Conservation (phyloP, 30 jellyfish, hydroid and myxozoan species). For the Catostylus mosaicus region DNA sequence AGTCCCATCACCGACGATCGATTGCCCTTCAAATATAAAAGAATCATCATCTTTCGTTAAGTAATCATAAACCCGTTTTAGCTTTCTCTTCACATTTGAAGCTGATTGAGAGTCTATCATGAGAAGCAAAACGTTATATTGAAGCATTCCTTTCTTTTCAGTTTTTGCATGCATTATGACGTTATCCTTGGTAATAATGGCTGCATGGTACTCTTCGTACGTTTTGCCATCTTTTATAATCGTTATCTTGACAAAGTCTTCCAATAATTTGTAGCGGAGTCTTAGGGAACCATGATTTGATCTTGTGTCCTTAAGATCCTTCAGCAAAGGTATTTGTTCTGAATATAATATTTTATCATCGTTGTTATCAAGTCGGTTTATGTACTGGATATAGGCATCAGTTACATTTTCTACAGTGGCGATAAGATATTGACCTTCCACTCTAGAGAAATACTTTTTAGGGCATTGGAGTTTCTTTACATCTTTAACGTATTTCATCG, state of each 20-base stretch:
- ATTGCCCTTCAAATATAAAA: slow-evolving; percentile 63
- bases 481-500: slow-evolving; percentile 26
- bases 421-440: slow-evolving; percentile 28
- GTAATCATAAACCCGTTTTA: slow-evolving; percentile 46
- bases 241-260: slow-evolving; percentile 32
- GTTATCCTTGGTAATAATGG: slow-evolving; percentile 1
- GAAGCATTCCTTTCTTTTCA: not conserved
- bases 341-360: slow-evolving; percentile 39
- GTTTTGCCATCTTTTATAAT: slow-evolving; percentile 14
- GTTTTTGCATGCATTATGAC: slow-evolving; percentile 7
- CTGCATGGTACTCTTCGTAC: slow-evolving; percentile 60
- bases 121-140: slow-evolving; percentile 55
- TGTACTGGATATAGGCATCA: slow-evolving; percentile 50
- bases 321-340: not conserved
- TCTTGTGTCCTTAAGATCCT: not conserved
- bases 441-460: slow-evolving; percentile 27
- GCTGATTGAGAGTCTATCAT: slow-evolving; percentile 82
- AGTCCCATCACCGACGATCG: slow-evolving; percentile 95
- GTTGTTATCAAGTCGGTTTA: slow-evolving; percentile 53
- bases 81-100: slow-evolving; percentile 64
- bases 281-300: not conserved
- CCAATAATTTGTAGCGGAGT: slow-evolving; percentile 7
- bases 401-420: slow-evolving; percentile 25
- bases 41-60: slow-evolving; percentile 28
- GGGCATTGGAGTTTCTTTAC: slow-evolving; percentile 25